Evolutionary conservation across 2,888 invertebrate genomes (phyloP).

Genomic region (Drosophila greeni): DNA sequence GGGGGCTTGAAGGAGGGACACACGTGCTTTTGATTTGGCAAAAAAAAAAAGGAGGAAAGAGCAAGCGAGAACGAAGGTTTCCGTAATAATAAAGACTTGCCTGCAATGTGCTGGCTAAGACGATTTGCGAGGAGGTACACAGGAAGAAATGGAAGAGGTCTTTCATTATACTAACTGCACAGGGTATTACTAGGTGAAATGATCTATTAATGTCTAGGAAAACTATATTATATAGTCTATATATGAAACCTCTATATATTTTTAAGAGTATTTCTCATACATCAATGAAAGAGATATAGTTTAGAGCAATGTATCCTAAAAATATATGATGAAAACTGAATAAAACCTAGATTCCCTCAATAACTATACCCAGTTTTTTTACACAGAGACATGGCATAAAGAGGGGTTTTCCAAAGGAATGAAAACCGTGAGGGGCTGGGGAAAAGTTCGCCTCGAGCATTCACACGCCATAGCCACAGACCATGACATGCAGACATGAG

Average conservation of each 20-base stretch:
- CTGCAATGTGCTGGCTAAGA: constrained; percentile 59
- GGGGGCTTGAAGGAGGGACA: constrained; percentile 36
- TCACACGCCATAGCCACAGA: constrained; percentile 71
- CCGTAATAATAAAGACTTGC: constrained; percentile 56
- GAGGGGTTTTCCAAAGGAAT: constrained; percentile 3
- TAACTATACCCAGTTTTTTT: not conserved
- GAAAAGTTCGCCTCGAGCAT: constrained; percentile 67
- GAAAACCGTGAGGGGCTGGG: constrained; percentile 22
- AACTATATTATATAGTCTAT: too few relatives aligned
- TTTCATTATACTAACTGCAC: not conserved
- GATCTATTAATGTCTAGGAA: not conserved
- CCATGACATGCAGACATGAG: constrained; percentile 61
- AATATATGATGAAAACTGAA: not conserved
- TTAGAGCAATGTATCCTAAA: not conserved
- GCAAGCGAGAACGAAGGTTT: constrained; percentile 24
- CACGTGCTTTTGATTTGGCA: constrained; percentile 70
- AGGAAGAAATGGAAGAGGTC: not conserved
- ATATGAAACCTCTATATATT: too few relatives aligned
- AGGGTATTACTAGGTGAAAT: too few relatives aligned
- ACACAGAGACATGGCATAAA: constrained; percentile 5
- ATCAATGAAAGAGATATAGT: not conserved
- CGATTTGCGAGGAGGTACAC: constrained; percentile 53
- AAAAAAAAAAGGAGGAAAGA: constrained; percentile 29
- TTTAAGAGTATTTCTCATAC: too few relatives aligned
- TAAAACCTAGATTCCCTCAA: not conserved